Evolutionary conservation across 2,113 vertebrate genomes (phyloP).

Genomic region (Ancistrus triradiatus): DNA sequence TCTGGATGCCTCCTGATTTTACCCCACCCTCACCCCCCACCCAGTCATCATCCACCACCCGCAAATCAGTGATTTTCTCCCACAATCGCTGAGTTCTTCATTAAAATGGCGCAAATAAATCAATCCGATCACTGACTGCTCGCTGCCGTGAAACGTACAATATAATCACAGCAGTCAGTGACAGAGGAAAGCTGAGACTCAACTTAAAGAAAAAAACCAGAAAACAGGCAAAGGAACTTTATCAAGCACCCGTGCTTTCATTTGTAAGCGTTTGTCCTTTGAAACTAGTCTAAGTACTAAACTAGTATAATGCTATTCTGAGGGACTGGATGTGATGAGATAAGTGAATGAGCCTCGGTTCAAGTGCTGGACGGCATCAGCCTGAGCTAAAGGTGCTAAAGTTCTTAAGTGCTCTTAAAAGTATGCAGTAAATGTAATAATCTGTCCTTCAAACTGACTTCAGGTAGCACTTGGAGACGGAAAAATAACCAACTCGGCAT

Average conservation of each 20-base stretch:
- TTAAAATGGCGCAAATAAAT: constrained; percentile 47
- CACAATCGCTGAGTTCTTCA: constrained; percentile 45
- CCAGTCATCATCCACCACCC: not conserved
- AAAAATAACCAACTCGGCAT: too few relatives aligned
- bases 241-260: not conserved
- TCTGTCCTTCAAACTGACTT: too few relatives aligned
- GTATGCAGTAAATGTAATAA: too few relatives aligned
- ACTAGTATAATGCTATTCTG: not conserved
- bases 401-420: too few relatives aligned
- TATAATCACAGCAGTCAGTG: constrained; percentile 18
- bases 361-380: too few relatives aligned
- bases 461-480: too few relatives aligned
- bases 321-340: not conserved
- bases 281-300: not conserved
- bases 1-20: constrained; percentile 42
- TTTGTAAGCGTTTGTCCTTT: not conserved
- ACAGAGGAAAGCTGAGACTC: not conserved
- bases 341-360: not conserved
- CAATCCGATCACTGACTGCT: constrained; percentile 45
- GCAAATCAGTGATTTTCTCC: constrained; percentile 26
- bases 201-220: not conserved
- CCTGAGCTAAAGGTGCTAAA: too few relatives aligned
- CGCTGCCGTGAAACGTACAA: constrained; percentile 36
- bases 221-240: not conserved
- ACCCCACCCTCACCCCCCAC: not conserved